Evolutionary conservation across 1,140 invertebrate species (phyloP).

Genomic region (Drosophila parabipectinata): DNA sequence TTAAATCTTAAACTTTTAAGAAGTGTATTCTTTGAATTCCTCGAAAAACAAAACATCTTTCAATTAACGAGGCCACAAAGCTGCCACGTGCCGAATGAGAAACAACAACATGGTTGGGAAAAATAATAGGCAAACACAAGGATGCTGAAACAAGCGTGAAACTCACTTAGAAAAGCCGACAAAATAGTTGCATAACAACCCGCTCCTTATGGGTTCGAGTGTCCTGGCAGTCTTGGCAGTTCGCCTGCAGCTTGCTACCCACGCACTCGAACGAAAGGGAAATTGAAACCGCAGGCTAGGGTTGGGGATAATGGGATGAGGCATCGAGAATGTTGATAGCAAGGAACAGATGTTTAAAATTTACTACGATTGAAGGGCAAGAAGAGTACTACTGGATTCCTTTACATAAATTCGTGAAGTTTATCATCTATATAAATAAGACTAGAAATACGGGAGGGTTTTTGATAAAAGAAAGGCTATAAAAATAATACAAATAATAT

Average conservation of each 20-base stretch:
- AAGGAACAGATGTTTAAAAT: conserved; percentile 30
- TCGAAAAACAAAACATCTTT: conserved; percentile 33
- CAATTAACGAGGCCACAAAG: conserved; percentile 38
- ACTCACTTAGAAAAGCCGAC: conserved; percentile 58
- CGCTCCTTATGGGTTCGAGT: conserved; percentile 26
- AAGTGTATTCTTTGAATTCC: not conserved
- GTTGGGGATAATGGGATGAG: not conserved
- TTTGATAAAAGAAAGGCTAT: no score
- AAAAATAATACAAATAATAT: not conserved
- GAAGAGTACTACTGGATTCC: not conserved
- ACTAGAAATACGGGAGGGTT: no score
- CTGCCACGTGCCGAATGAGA: conserved; percentile 39
- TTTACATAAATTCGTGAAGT: not conserved
- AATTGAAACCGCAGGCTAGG: conserved; percentile 12
- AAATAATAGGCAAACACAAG: conserved; percentile 42
- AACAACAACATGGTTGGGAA: conserved; percentile 16
- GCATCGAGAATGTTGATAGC: not conserved
- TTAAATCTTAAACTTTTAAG: no score
- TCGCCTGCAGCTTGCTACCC: conserved; percentile 5
- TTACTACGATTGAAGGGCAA: conserved; percentile 7
- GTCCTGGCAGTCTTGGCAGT: conserved; percentile 29
- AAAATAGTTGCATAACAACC: conserved; percentile 55
- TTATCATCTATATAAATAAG: no score
- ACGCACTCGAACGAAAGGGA: conserved; percentile 32
- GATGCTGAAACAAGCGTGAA: conserved; percentile 52